A percentile compares a stretch with the other conserved stretches of the same genome.
Conservation (phyloP, 2,113 vertebrate genomes). For the Syngnathus floridae region DNA sequence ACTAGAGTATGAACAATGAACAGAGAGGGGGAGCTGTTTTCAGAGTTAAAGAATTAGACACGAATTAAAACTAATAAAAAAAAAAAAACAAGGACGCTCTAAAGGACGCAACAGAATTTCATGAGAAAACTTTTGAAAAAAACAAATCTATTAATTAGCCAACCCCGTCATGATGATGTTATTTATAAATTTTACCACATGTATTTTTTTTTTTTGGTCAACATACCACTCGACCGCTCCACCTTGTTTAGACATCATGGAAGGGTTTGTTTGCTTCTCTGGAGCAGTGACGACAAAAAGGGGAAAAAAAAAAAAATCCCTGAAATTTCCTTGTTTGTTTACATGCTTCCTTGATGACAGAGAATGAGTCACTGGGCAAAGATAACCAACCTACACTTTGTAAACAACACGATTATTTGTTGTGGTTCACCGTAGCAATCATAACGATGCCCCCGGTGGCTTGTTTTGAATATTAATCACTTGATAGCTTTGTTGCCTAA, state of each 20-base stretch:
- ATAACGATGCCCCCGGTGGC: not conserved
- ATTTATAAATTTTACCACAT: too few relatives aligned
- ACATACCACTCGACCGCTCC: too few relatives aligned
- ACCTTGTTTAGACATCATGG: too few relatives aligned
- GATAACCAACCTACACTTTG: not conserved
- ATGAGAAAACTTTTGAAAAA: too few relatives aligned
- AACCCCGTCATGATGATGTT: too few relatives aligned
- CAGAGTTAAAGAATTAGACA: constrained; percentile 39
- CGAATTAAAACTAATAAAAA: constrained; percentile 24
- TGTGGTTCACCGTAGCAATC: not conserved
- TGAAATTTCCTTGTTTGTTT: not conserved
- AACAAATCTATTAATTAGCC: too few relatives aligned
- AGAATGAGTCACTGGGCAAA: not conserved
- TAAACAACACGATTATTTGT: not conserved
- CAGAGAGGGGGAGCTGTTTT: constrained; percentile 27
- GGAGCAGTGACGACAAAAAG: not conserved
- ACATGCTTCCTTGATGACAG: not conserved
- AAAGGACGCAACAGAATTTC: not conserved
- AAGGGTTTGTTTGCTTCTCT: not conserved
- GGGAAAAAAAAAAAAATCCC: not conserved
- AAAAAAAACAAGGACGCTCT: not conserved
- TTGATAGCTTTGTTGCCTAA: constrained; percentile 5
- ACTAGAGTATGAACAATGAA: not conserved
- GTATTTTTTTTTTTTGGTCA: too few relatives aligned
- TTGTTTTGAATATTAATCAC: not conserved